phyloP scores from a whole-genome alignment of 2,888 invertebrate genomes.

The Malthinus flaveolus region DNA sequence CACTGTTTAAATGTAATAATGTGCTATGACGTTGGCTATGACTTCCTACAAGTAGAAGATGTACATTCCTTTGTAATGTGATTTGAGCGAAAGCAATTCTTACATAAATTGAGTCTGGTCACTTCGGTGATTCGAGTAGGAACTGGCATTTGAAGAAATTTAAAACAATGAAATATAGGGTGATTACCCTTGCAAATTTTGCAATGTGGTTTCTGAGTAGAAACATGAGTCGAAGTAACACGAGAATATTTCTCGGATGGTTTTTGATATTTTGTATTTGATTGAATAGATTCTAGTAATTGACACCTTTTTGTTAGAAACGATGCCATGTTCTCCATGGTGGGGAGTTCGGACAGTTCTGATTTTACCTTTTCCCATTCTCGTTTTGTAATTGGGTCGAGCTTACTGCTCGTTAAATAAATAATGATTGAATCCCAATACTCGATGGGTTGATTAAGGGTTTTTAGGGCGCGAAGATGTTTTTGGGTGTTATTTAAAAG shows the following conservation, averaged over 20 bases:
- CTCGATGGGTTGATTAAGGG: neutral
- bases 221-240: too few species aligned
- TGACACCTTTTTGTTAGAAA: neutral
- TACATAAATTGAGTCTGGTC: neutral
- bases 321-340: neutral
- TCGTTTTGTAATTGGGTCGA: neutral
- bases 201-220: too few species aligned
- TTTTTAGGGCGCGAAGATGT: neutral
- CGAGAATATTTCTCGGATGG: neutral
- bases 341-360: neutral
- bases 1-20: too few species aligned
- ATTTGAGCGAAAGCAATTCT: too few species aligned
- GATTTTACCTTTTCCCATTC: neutral
- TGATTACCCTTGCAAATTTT: too few species aligned
- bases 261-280: neutral
- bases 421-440: neutral
- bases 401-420: neutral
- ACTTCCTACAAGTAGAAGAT: too few species aligned
- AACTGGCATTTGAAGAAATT: neutral
- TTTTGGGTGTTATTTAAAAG: neutral
- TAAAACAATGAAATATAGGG: neutral
- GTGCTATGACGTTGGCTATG: too few species aligned
- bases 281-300: neutral
- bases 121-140: neutral
- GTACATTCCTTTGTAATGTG: too few species aligned